A percentile compares a stretch with the other conserved stretches of the same genome.
These are phyloP conservation scores for Pseudois nayaur DNA, from an alignment of 2,113 vertebrate genomes.

Conservation along the genomic window DNA sequence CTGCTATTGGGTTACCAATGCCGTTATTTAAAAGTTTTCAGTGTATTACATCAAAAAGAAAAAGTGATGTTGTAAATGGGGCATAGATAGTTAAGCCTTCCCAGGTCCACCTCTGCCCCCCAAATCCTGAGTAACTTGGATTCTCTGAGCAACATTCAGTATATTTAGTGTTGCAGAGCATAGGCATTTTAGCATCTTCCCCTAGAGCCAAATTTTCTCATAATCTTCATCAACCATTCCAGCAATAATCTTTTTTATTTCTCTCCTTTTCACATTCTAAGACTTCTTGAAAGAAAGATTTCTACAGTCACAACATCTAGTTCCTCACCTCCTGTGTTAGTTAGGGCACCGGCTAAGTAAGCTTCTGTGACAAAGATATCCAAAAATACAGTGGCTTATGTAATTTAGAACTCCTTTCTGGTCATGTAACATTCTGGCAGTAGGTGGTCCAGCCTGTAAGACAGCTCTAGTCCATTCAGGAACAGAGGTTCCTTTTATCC, in stretches of 20 bases:
- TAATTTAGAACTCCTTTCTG: neutral
- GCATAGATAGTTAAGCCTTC: neutral
- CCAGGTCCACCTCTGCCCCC: neutral
- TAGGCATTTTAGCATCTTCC: neutral
- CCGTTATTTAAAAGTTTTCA: neutral
- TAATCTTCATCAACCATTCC: neutral
- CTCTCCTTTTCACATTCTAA: conserved; percentile 13
- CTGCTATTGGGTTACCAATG: neutral
- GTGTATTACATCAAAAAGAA: neutral
- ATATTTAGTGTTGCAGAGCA: neutral
- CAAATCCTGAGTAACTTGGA: neutral
- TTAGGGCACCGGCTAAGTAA: neutral
- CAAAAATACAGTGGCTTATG: neutral
- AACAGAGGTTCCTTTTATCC: neutral
- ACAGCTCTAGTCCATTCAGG: neutral
- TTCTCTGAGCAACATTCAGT: neutral
- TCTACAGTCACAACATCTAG: neutral
- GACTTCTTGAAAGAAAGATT: conserved; percentile 10
- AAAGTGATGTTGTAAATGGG: neutral
- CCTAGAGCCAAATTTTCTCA: neutral
- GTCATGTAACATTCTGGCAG: neutral
- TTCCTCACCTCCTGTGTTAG: conserved; percentile 28
- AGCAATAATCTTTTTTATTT: conserved; percentile 12
- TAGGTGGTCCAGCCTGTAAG: neutral
- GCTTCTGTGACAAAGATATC: neutral